Evolutionary conservation across 35 echinoderm and acorn worm species (phyloP), one percentile per base, ranked within the genome.

Genomic region (Eucidaris tribuloides): DNA sequence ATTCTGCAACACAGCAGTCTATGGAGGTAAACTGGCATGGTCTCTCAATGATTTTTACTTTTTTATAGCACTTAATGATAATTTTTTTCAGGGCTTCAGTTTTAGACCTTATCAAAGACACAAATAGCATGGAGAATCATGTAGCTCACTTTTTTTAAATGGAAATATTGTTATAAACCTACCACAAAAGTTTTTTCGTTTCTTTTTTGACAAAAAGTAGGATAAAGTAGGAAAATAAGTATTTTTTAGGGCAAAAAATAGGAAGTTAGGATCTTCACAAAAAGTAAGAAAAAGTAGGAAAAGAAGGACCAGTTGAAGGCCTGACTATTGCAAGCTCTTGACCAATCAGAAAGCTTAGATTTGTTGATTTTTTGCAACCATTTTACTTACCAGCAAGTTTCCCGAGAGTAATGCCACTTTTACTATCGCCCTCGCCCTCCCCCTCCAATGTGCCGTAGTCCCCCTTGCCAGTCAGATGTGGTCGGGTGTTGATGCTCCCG

Each of bases 321-420:
- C 3, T 1, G 30, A 24, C 56, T 17, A 59, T 2, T 18, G 22
- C 30, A 28, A 59, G 56, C 20, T 19, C 0, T 24, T 20, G 18
- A 22, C 18, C 20, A 58, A 59, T 3, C 56, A 60, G 30, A 60
- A n/a, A 5, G 57, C 5, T 60, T 24, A 61, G 18, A 61, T 0
- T n/a, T n/a, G n/a, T n/a, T n/a, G n/a, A n/a, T n/a, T n/a, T n/a
- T n/a, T n/a, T n/a, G n/a, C n/a, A 18, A 61, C 23, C 2, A n/a
- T 46, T 71, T 1, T 1, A 41, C 74, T 24, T 68, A 91, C 89
- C 89, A 65, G 89, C 89, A 18, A 91, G 82, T 33, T 91, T 91
- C 2, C 89, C 89, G 35, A 74, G n/a, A 13, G 89, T 85, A 5
- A 91, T 91, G 0, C 68, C 50, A 20, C 36, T 49, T 36, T 49